A percentile compares a stretch with the other conserved stretches of the same genome.
Conservation (phyloP, 1,140 invertebrate genomes). For the Anoplophora glabripennis region DNA sequence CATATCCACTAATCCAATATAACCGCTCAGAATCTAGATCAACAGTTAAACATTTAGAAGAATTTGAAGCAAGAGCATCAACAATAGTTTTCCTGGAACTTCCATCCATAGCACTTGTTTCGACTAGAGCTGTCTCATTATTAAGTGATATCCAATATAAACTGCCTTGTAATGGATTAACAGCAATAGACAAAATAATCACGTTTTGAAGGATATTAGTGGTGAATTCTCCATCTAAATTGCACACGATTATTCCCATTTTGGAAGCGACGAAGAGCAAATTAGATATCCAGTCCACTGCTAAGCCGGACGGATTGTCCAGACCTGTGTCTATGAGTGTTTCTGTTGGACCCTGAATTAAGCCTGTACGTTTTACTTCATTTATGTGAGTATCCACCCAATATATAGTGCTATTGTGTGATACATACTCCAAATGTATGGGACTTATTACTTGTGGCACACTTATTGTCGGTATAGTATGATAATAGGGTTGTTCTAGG, state of each 20-base stretch:
- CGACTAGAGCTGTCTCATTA: slow-evolving; percentile 50
- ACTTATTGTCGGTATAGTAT: slow-evolving; percentile 75
- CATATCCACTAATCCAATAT: slow-evolving; percentile 67
- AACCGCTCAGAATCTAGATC: slow-evolving; percentile 61
- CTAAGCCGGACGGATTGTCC: slow-evolving; percentile 59
- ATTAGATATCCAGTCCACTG: slow-evolving; percentile 73
- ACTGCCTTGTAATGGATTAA: slow-evolving; percentile 61
- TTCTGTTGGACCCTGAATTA: slow-evolving; percentile 64
- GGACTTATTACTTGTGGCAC: slow-evolving; percentile 64
- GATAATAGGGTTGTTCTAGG: slow-evolving; percentile 67
- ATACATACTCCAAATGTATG: slow-evolving; percentile 66
- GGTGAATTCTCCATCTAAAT: slow-evolving; percentile 70
- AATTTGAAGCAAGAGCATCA: slow-evolving; percentile 30
- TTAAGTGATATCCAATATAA: slow-evolving; percentile 46
- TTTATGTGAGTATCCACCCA: slow-evolving; percentile 76
- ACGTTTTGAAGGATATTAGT: slow-evolving; percentile 47
- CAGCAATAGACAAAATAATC: slow-evolving; percentile 57
- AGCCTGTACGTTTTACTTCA: slow-evolving; percentile 68
- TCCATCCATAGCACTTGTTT: slow-evolving; percentile 67
- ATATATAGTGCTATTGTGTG: slow-evolving; percentile 65
- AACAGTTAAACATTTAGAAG: slow-evolving; percentile 49
- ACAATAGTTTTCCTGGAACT: slow-evolving; percentile 51
- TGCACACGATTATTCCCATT: slow-evolving; percentile 63
- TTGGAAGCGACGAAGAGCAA: slow-evolving; percentile 68
- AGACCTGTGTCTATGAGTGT: slow-evolving; percentile 74